Percentiles rank a stretch among this genome's conserved stretches.
Evolutionary conservation across 1,140 invertebrate species (phyloP).

Genomic region (Camponotus vicinus): DNA sequence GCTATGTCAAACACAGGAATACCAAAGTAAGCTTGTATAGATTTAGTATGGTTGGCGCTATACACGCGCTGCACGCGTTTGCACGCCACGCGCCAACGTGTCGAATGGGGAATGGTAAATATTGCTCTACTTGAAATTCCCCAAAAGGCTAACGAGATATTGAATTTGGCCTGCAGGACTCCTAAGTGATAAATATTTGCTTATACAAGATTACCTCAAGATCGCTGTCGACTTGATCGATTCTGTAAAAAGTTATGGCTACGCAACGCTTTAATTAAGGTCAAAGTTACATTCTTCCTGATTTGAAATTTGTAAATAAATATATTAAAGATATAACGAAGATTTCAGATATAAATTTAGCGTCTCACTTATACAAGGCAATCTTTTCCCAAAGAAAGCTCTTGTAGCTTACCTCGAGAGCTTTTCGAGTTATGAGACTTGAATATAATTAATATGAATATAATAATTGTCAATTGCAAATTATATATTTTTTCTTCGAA

Average conservation of each 20-base stretch:
- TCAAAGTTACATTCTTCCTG: not conserved
- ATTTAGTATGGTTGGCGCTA: slow-evolving; percentile 56
- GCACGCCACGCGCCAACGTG: slow-evolving; percentile 51
- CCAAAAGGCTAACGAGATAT: slow-evolving; percentile 56
- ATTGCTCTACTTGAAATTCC: slow-evolving; percentile 46
- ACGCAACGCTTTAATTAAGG: not conserved
- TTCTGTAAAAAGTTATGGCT: not conserved
- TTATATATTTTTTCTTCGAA: too few relatives aligned
- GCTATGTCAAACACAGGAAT: slow-evolving; percentile 60
- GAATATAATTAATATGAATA: too few relatives aligned
- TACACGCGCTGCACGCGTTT: slow-evolving; percentile 52
- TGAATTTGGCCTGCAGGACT: not conserved
- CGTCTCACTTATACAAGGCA: too few relatives aligned
- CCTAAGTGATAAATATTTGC: slow-evolving; percentile 1
- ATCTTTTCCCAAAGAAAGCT: too few relatives aligned
- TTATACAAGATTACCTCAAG: not conserved
- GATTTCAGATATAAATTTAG: not conserved
- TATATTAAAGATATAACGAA: not conserved
- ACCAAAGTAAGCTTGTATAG: slow-evolving; percentile 62
- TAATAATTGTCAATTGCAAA: too few relatives aligned
- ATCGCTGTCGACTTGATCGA: not conserved
- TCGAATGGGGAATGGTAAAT: slow-evolving; percentile 51
- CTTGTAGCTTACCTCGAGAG: too few relatives aligned
- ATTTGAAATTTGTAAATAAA: not conserved
- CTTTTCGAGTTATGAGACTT: too few relatives aligned